These are phyloP conservation scores for Philereme vetulata DNA, from an alignment of 2,888 invertebrate genomes.

Conservation along the genomic window DNA sequence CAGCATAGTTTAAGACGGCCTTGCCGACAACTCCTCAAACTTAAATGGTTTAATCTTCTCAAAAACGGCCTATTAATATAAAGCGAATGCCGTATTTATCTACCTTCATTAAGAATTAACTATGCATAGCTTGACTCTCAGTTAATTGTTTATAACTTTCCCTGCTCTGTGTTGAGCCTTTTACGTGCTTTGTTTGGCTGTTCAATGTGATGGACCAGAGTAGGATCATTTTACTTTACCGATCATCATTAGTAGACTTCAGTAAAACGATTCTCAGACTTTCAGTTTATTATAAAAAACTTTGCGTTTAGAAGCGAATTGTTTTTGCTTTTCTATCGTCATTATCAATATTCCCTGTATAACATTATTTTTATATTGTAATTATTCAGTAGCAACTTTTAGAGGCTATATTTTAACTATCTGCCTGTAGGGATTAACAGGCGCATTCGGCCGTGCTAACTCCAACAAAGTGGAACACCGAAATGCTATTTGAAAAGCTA, in stretches of 20 bases:
- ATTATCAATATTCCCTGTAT: neutral
- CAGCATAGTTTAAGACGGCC: constrained; percentile 25
- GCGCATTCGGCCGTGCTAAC: constrained; percentile 49
- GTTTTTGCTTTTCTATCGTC: too few relatives aligned
- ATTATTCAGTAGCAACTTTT: constrained; percentile 12
- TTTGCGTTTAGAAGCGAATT: too few relatives aligned
- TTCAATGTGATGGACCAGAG: constrained; percentile 2
- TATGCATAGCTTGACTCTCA: constrained; percentile 26
- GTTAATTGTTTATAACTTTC: constrained; percentile 25
- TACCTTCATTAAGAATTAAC: constrained; percentile 38
- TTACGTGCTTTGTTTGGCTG: too few relatives aligned
- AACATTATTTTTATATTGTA: constrained; percentile 1
- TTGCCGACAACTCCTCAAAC: constrained; percentile 50
- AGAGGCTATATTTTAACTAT: constrained; percentile 41
- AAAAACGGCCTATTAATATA: constrained; percentile 55
- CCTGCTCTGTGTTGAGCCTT: constrained; percentile 7
- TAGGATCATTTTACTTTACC: neutral
- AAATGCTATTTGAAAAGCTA: constrained; percentile 63
- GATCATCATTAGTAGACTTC: neutral
- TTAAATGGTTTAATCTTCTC: constrained; percentile 58
- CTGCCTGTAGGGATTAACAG: constrained; percentile 51
- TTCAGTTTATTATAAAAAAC: too few relatives aligned
- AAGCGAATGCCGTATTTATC: constrained; percentile 50
- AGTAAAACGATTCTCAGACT: constrained; percentile 14
- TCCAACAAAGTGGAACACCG: constrained; percentile 59